These are phyloP conservation scores for Hecatera dysodea DNA, from an alignment of 2,888 invertebrate species.

Conservation along the genomic window DNA sequence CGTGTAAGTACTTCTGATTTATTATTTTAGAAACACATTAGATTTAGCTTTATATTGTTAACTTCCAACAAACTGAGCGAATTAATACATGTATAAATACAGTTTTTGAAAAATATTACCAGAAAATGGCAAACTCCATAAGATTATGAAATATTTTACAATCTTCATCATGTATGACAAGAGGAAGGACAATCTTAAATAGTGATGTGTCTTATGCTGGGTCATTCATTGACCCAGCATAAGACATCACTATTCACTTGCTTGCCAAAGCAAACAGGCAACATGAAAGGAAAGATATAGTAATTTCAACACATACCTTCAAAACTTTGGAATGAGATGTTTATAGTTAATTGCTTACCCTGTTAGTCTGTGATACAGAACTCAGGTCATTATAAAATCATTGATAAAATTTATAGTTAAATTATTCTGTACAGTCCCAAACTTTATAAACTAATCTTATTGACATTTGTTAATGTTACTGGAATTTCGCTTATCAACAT, in stretches of 20 bases:
- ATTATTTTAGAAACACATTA: not conserved
- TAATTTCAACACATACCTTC: not conserved
- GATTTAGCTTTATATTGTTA: not conserved
- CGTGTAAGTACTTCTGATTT: constrained; percentile 93
- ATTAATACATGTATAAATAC: not conserved
- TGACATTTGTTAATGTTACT: constrained; percentile 35
- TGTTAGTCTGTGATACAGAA: not conserved
- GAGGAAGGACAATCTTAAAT: not conserved
- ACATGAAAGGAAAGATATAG: constrained; percentile 11
- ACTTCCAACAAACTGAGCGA: not conserved
- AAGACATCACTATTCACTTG: no score
- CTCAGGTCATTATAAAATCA: not conserved
- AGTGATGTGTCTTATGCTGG: not conserved
- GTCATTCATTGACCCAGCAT: no score
- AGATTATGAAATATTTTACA: no score
- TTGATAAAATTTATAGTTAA: not conserved
- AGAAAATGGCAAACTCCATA: no score
- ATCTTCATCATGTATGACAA: no score
- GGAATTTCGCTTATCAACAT: constrained; percentile 43
- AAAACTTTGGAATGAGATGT: not conserved
- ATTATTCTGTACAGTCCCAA: not conserved
- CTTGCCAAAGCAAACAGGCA: not conserved
- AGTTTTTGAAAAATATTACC: not conserved
- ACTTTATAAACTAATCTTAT: constrained; percentile 21
- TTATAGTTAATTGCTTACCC: constrained; percentile 7